Percentiles rank a stretch among this genome's conserved stretches.
phyloP scores from a whole-genome alignment of 2,888 invertebrate species.

The Amblyjoppa fuscipennis region DNA sequence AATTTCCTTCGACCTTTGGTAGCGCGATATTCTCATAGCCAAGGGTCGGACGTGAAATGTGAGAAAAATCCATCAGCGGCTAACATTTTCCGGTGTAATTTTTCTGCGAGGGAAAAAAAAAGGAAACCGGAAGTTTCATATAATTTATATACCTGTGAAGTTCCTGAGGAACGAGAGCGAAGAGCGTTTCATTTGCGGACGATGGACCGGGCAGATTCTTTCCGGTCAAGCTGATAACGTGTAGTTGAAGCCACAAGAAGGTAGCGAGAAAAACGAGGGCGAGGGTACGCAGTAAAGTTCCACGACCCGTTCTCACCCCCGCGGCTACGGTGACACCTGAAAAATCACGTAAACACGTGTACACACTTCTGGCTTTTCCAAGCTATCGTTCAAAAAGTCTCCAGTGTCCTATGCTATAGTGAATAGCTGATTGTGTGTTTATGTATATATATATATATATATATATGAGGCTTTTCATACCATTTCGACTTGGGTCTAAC shows the following conservation, averaged over 20 bases:
- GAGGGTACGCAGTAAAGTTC: conserved; percentile 84
- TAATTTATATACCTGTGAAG: conserved; percentile 89
- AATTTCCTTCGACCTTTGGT: not conserved
- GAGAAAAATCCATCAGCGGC: not conserved
- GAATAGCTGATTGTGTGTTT: not conserved
- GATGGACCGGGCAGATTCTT: conserved; percentile 83
- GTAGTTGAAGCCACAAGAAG: conserved; percentile 88
- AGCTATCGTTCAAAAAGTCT: not conserved
- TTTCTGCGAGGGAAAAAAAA: not conserved
- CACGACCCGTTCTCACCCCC: conserved; percentile 80
- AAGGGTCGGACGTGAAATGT: not conserved
- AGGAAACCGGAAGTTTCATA: not conserved
- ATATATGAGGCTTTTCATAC: not conserved
- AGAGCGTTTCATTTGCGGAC: conserved; percentile 91
- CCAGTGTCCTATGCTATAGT: not conserved
- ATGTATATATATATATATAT: not conserved
- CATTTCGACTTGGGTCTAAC: no score
- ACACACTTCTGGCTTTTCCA: not conserved
- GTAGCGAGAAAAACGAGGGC: conserved; percentile 86
- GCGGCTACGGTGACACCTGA: conserved; percentile 75
- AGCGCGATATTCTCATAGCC: not conserved
- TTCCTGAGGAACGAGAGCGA: conserved; percentile 93
- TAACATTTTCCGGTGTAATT: not conserved
- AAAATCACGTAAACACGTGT: conserved; percentile 51
- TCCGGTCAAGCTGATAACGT: conserved; percentile 87